Base-by-base conservation (phyloP, 1,140 invertebrate species). In the Asobara japonica region DNA sequence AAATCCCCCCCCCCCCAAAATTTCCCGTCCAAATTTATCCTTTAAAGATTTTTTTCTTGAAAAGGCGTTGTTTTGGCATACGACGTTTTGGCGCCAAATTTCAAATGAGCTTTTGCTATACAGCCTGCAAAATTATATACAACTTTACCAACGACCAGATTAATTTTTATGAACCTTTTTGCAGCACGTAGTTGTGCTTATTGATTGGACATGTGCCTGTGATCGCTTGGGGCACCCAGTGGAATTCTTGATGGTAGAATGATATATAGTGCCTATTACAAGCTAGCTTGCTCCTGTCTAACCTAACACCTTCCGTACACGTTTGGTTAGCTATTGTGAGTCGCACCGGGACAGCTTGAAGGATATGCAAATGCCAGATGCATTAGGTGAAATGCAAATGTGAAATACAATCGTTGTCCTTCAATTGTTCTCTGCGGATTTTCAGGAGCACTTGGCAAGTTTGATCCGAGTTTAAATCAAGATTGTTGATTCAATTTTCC, bases 201-300 rank as follows among this genome's bases (percentile, higher is more conserved):
- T 56, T 25, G 51, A 25, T 56, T 18, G 18, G 51, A 27, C 51
- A 25, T 56, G 51, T 56, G 22, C 22, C 51, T 56, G 25, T 27
- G 22, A 56, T 56, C 51, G 18, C 5, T 18, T n/a, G n/a, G n/a
- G n/a, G 25, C 25, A 18, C 18, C 25, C 7, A 18, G 22, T 27
- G 22, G 51, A 45, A 45, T 45, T 45, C n/a, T 16, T 45, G 41
- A 45, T 45, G 41, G 41, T n/a, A n/a, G n/a, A n/a, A 45, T 16
- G 41, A 45, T 45, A 45, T 45, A 45, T 45, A n/a, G n/a, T n/a
- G n/a, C n/a, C n/a, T 45, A 45, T 45, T 45, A 45, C 41, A 45
- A 45, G 41, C 41, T 45, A 2, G 10, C 41, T 45, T 45, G 3
- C n/a, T 7, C 41, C n/a, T 2, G 5, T 45, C n/a, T 45, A 45